These are phyloP conservation scores for Trididemnum nubilum DNA, from an alignment of 23 tunicate species.

Conservation along the genomic window DNA sequence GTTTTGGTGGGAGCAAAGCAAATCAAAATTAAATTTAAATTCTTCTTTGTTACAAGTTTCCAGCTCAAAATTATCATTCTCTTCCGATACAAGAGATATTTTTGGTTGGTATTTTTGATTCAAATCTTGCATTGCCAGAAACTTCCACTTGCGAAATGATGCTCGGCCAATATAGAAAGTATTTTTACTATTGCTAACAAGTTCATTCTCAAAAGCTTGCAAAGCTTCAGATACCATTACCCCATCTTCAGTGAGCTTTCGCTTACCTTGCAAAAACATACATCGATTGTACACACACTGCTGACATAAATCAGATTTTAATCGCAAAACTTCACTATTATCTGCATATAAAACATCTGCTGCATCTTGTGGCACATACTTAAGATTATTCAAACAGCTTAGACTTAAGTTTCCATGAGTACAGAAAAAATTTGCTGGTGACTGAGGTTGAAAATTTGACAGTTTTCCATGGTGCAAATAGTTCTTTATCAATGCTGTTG, in stretches of 20 bases:
- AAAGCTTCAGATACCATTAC: conserved; percentile 30
- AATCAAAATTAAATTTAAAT: conserved; percentile 51
- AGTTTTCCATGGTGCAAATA: conserved; percentile 25
- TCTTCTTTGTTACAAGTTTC: conserved; percentile 35
- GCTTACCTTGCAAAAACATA: conserved; percentile 37
- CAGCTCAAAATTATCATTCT: background rate
- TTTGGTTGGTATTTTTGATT: conserved; percentile 1
- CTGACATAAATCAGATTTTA: conserved; percentile 30
- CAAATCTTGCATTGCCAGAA: conserved; percentile 36
- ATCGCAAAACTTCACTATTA: background rate
- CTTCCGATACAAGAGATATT: background rate
- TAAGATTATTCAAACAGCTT: conserved; percentile 30
- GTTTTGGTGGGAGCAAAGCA: conserved; percentile 59
- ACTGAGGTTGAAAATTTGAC: background rate
- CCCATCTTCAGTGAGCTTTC: conserved; percentile 32
- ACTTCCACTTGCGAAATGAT: conserved; percentile 74
- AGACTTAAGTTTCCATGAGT: conserved; percentile 60
- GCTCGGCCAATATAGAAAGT: conserved; percentile 58
- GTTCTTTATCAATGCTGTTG: conserved; percentile 47
- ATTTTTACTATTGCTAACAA: background rate
- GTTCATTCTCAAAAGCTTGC: conserved; percentile 6
- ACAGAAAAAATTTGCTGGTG: conserved; percentile 39
- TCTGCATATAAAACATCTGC: conserved; percentile 36
- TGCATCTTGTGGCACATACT: conserved; percentile 56
- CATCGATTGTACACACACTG: conserved; percentile 68